Conservation (phyloP, 2,888 invertebrate species). For the Podotricha telesiphe region DNA sequence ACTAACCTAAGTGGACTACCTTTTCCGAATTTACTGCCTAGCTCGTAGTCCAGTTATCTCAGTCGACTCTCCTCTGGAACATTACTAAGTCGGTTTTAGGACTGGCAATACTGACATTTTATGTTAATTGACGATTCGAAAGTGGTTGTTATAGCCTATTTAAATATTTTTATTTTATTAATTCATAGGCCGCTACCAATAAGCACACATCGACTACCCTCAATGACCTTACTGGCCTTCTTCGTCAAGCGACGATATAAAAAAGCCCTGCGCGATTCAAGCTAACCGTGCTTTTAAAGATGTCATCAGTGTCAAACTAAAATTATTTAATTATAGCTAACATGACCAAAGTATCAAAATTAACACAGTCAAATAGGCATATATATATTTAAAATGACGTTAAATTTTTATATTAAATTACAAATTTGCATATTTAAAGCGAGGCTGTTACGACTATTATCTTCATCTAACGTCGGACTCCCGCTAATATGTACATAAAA, state of each 20-base stretch:
- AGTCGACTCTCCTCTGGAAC: no score
- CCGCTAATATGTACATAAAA: conserved; percentile 32
- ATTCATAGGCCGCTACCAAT: no score
- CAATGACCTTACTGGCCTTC: no score
- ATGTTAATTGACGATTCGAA: no score
- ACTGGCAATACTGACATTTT: no score
- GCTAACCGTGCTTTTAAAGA: background rate
- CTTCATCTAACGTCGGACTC: conserved; percentile 25
- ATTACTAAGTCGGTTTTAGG: no score
- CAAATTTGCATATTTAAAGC: conserved; percentile 23
- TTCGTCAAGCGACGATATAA: background rate
- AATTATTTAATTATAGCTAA: background rate
- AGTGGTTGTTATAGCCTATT: no score
- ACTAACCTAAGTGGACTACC: no score
- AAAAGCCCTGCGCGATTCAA: background rate
- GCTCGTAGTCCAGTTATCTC: no score
- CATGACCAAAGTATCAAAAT: background rate
- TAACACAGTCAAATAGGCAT: background rate
- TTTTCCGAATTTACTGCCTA: no score
- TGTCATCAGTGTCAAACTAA: background rate
- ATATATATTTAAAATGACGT: conserved; percentile 10
- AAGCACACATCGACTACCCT: no score
- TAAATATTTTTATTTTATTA: no score
- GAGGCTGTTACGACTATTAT: conserved; percentile 17
- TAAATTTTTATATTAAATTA: conserved; percentile 32